These are phyloP conservation scores for Acleris emargana DNA, from an alignment of 2,888 invertebrate species.

Conservation along the genomic window DNA sequence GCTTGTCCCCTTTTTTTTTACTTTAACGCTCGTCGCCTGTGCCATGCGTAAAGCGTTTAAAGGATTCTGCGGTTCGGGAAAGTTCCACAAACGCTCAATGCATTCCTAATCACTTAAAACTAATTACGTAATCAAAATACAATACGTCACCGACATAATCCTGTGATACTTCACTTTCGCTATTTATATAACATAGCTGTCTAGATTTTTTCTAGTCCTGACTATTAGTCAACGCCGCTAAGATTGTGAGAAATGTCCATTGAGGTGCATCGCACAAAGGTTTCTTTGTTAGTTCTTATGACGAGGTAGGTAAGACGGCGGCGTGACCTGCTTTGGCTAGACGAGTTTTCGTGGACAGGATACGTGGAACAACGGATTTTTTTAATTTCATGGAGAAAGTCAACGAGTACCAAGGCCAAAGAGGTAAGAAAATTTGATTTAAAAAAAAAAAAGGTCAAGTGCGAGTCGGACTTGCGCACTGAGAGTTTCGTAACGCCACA, in stretches of 20 bases:
- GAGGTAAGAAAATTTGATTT: too few relatives aligned
- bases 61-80: constrained; percentile 72
- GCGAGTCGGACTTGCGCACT: too few relatives aligned
- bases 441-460: too few relatives aligned
- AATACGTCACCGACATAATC: constrained; percentile 31
- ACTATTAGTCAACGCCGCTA: constrained; percentile 7
- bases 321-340: constrained; percentile 9
- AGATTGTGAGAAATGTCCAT: constrained; percentile 10
- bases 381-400: too few relatives aligned
- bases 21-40: constrained; percentile 32
- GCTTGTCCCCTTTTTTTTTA: too few relatives aligned
- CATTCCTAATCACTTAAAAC: constrained; percentile 56
- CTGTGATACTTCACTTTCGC: constrained; percentile 23
- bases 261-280: constrained; percentile 2
- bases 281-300: constrained; percentile 1
- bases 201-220: constrained; percentile 4
- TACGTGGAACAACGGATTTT: too few relatives aligned
- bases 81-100: constrained; percentile 54
- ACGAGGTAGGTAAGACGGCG: not conserved
- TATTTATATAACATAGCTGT: constrained; percentile 24
- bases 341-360: not conserved
- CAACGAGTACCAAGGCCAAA: too few relatives aligned
- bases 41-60: constrained; percentile 46
- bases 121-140: constrained; percentile 35
- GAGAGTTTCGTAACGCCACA: too few relatives aligned